Percentiles rank a stretch among this genome's conserved stretches.
Evolutionary conservation across 2,113 vertebrate genomes (phyloP).

Genomic region (Steatornis caripensis): DNA sequence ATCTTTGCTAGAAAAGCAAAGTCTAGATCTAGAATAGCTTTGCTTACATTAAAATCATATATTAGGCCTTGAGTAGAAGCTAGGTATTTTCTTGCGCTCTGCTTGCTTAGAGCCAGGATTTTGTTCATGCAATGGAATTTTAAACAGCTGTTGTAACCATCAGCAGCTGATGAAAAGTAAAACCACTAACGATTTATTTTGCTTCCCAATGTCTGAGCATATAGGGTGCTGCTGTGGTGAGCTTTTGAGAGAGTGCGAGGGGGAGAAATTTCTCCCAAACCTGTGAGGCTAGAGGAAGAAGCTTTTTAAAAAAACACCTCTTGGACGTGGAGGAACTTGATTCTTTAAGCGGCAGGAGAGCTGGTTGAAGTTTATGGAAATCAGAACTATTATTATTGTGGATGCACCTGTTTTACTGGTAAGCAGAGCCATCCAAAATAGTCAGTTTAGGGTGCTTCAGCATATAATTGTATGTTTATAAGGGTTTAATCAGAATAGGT

Average conservation of each 20-base stretch:
- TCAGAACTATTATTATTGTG: neutral
- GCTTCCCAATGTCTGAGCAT: neutral
- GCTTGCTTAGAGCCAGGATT: neutral
- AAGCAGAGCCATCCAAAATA: neutral
- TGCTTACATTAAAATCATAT: neutral
- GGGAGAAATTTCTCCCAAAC: neutral
- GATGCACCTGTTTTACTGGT: constrained; percentile 18
- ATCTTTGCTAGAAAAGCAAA: no score
- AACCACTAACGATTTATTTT: neutral
- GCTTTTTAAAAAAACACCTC: neutral
- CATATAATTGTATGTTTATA: neutral
- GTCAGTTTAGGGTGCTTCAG: neutral
- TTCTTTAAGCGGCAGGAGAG: neutral
- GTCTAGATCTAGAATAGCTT: neutral
- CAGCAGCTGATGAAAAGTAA: neutral
- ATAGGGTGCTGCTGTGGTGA: neutral
- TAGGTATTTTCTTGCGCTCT: neutral
- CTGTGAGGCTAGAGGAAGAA: neutral
- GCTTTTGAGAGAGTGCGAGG: neutral
- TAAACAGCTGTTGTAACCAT: neutral
- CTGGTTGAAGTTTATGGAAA: neutral
- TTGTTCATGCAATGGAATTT: neutral
- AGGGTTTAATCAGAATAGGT: neutral
- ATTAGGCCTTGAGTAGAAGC: neutral
- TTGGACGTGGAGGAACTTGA: neutral